A percentile compares a stretch with the other conserved stretches of the same genome.
Conservation (phyloP, 2,113 vertebrate species). For the Corynorhinus townsendii region DNA sequence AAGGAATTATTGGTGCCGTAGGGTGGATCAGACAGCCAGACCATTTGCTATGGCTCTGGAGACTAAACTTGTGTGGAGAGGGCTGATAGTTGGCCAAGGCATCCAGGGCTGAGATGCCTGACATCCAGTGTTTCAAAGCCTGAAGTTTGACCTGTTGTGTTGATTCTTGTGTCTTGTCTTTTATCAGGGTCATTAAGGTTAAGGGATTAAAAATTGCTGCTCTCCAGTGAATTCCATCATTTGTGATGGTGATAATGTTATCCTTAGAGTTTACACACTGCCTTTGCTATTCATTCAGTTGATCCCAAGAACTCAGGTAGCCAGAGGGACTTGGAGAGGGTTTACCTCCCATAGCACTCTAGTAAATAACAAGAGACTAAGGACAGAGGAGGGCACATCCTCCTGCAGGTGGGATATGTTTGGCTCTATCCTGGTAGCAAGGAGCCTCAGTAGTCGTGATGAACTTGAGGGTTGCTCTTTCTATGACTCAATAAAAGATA, state of each 20-base stretch:
- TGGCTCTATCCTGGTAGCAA: neutral
- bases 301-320: neutral
- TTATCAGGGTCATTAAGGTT: neutral
- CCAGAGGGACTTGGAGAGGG: neutral
- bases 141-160: neutral
- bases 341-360: neutral
- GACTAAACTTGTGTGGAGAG: neutral
- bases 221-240: neutral
- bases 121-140: neutral
- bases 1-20: neutral
- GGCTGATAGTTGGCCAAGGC: neutral
- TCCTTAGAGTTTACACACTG: neutral
- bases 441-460: neutral
- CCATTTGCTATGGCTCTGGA: neutral
- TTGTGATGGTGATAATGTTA: neutral
- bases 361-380: neutral
- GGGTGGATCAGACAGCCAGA: neutral
- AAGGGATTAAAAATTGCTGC: neutral
- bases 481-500: neutral
- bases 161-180: neutral
- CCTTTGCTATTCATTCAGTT: neutral
- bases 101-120: neutral
- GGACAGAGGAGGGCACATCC: neutral
- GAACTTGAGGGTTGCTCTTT: neutral
- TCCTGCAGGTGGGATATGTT: neutral